Evolutionary conservation across 2,797 vertebrate species (phyloP), one percentile per base, ranked within the genome.

Genomic region (Darevskia nairensis): DNA sequence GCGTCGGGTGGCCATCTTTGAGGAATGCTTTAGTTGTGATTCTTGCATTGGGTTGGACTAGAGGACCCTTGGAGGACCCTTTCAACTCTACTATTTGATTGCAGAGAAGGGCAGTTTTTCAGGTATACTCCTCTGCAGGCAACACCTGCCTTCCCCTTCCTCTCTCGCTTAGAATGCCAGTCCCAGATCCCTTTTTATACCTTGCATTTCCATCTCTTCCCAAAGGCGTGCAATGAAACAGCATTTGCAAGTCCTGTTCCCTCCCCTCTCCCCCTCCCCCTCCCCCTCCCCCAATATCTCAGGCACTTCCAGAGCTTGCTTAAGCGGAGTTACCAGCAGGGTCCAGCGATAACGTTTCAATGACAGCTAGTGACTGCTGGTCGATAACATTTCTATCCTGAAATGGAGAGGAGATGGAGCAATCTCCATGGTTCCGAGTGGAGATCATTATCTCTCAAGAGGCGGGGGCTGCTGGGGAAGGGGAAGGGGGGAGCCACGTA

Each of bases 381-480:
- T 94, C 90, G 92, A 95, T 95, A 95, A 89, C 85, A 76, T 92
- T 92, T 93, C 93, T 93, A 87, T 94, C 87, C 90, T 74, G 88
- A 93, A 93, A 94, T 89, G 92, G 93, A 92, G 66, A 92, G 69
- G 82, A 80, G 61, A 93, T 74, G 76, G 77, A 90, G 50, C 0
- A 15, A 93, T 94, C 89, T 95, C 90, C 85, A 90, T 89, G 85
- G 87, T 92, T 93, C 86, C 59, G 66, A 91, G 88, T 91, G 93
- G 92, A 95, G 94, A 93, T 95, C 89, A 93, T 95, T 94, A 94
- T 91, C 92, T 94, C 88, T 23, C 85, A 77, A 93, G 94, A 88
- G 59, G 86, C 50, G 46, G 88, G 84, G 86, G 89, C 88, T 75
- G 76, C 66, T 15, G 50, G 50, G 91, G 80, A 90, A 91, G 86